phyloP scores from a whole-genome alignment of 2,797 vertebrate genomes.

The Lagodon rhomboides region DNA sequence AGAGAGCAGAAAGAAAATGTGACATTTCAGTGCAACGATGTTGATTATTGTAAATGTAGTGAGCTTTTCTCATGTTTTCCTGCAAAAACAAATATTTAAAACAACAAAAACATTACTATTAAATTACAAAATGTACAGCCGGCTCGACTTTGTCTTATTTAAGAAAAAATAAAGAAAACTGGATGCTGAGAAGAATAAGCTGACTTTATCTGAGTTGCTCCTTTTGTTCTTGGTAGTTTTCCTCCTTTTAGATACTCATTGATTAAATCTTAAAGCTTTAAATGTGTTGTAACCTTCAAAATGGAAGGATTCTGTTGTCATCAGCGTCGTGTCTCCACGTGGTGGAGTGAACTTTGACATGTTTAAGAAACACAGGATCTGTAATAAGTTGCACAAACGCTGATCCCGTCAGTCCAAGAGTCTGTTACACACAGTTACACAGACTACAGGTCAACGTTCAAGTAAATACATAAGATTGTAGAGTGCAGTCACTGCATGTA shows the following conservation, averaged over 20 bases:
- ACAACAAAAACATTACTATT: no score
- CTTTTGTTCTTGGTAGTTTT: not conserved
- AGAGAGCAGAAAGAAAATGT: not conserved
- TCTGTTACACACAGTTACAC: not conserved
- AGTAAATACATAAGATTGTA: not conserved
- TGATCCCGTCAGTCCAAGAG: not conserved
- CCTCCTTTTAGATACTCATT: no score
- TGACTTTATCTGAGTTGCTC: not conserved
- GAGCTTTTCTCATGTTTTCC: no score
- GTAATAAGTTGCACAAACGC: not conserved
- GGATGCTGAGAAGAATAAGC: not conserved
- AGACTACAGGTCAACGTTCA: not conserved
- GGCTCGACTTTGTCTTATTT: not conserved
- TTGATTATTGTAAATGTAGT: not conserved
- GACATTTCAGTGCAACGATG: not conserved
- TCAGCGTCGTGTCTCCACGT: not conserved
- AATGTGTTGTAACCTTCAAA: not conserved
- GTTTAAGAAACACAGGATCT: not conserved
- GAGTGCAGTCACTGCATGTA: not conserved
- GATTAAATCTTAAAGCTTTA: no score
- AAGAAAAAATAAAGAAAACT: not conserved
- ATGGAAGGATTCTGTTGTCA: not conserved
- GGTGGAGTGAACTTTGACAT: conserved; percentile 41
- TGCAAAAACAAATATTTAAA: not conserved
- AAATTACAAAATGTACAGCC: not conserved